These are phyloP conservation scores for Masnerella sp. DNA, from an alignment of 2,888 invertebrate genomes.

Conservation along the genomic window DNA sequence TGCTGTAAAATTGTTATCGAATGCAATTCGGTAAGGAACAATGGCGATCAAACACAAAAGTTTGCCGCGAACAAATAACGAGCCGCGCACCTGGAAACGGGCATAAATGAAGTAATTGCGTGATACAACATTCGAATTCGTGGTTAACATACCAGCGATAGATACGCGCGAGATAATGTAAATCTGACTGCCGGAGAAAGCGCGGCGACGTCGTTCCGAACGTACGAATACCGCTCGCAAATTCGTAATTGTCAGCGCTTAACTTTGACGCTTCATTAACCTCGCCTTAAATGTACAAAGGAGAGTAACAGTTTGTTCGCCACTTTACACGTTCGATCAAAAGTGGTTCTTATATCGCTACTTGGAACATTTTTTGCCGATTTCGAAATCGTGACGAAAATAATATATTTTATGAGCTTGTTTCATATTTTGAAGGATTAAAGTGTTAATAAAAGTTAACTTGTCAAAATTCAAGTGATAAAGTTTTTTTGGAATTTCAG, in stretches of 20 bases:
- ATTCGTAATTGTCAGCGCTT: conserved; percentile 49
- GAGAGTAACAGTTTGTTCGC: conserved; percentile 7
- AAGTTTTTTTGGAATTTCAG: too few relatives aligned
- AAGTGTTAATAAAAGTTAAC: too few relatives aligned
- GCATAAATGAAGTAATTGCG: conserved; percentile 34
- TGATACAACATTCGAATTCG: conserved; percentile 35
- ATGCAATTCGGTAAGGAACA: conserved; percentile 10
- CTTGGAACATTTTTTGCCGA: not conserved
- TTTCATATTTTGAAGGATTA: too few relatives aligned
- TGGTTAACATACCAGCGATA: conserved; percentile 40
- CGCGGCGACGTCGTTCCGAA: conserved; percentile 47
- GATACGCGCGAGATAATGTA: conserved; percentile 54
- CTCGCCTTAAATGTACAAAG: conserved; percentile 48
- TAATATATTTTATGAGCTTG: too few relatives aligned
- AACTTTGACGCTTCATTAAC: conserved; percentile 56
- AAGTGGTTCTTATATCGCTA: conserved; percentile 10
- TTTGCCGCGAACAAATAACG: conserved; percentile 34
- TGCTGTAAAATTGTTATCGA: conserved; percentile 20
- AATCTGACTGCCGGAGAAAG: conserved; percentile 48
- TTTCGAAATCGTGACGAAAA: too few relatives aligned
- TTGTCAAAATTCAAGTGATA: too few relatives aligned
- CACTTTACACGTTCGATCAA: conserved; percentile 28
- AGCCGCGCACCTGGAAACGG: conserved; percentile 14
- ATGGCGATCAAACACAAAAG: conserved; percentile 25
- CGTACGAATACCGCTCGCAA: conserved; percentile 34